phyloP scores from a whole-genome alignment of 2,888 invertebrate genomes.

The Nomada flava region DNA sequence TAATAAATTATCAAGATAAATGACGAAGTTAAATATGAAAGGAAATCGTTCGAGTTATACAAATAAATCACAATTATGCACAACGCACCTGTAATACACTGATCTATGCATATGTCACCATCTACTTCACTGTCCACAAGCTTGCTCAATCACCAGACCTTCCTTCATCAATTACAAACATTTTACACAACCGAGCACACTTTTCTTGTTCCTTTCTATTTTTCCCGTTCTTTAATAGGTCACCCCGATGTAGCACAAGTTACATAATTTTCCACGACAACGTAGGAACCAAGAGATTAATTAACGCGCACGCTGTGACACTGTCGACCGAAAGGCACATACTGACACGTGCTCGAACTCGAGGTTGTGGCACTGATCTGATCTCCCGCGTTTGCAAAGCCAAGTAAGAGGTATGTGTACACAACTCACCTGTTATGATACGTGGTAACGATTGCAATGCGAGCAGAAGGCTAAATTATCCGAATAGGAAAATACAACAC shows the following conservation, averaged over 20 bases:
- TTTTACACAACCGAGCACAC: constrained; percentile 30
- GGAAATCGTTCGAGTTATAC: not conserved
- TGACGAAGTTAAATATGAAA: not conserved
- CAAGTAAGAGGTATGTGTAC: constrained; percentile 57
- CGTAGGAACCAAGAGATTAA: constrained; percentile 52
- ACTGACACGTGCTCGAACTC: constrained; percentile 63
- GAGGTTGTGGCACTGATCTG: constrained; percentile 64
- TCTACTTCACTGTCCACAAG: constrained; percentile 32
- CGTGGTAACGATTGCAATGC: constrained; percentile 43
- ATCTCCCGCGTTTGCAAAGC: constrained; percentile 56
- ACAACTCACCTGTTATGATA: constrained; percentile 68
- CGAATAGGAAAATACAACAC: constrained; percentile 33
- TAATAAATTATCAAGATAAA: not conserved
- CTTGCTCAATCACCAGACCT: constrained; percentile 31
- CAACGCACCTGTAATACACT: constrained; percentile 43
- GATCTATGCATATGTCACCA: constrained; percentile 27
- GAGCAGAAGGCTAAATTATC: constrained; percentile 50
- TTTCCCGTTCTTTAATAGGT: constrained; percentile 6
- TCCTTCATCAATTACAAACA: constrained; percentile 31
- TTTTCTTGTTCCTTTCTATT: constrained; percentile 10
- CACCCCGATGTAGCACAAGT: constrained; percentile 42
- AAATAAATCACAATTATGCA: constrained; percentile 15
- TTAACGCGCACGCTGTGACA: constrained; percentile 59
- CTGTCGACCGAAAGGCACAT: constrained; percentile 57
- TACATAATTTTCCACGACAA: constrained; percentile 61